Percentiles rank a stretch among this genome's conserved stretches.
phyloP scores from a whole-genome alignment of 2,113 vertebrate species.

The Turnix velox region DNA sequence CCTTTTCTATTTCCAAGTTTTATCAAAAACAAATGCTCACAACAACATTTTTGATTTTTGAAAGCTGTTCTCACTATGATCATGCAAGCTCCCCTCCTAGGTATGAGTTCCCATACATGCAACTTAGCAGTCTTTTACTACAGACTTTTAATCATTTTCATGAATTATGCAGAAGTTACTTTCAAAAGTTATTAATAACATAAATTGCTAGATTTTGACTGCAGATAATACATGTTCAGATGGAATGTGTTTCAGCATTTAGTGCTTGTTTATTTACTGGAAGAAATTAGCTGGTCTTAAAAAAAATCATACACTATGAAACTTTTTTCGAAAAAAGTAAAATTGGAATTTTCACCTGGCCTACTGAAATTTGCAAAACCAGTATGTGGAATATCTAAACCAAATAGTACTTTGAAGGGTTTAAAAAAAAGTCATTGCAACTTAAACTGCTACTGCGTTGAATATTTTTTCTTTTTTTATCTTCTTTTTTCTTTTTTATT shows the following conservation, averaged over 20 bases:
- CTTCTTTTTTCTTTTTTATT: neutral
- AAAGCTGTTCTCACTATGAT: slow-evolving; percentile 16
- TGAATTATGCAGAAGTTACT: slow-evolving; percentile 12
- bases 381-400: slow-evolving; percentile 14
- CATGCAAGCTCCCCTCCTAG: slow-evolving; percentile 47
- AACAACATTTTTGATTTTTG: neutral
- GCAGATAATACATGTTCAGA: slow-evolving; percentile 20
- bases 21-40: slow-evolving; percentile 23
- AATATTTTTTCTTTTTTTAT: neutral
- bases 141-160: neutral
- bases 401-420: neutral
- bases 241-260: slow-evolving; percentile 41
- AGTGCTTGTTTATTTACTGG: slow-evolving; percentile 39
- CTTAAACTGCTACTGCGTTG: slow-evolving; percentile 43
- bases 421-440: neutral
- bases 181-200: slow-evolving; percentile 24
- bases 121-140: neutral
- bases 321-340: neutral
- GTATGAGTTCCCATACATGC: neutral
- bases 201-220: slow-evolving; percentile 49
- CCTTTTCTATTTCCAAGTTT: slow-evolving; percentile 30
- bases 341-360: slow-evolving; percentile 38
- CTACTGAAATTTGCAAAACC: slow-evolving; percentile 47
- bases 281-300: slow-evolving; percentile 13
- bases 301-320: neutral